Percentiles rank a stretch among this genome's conserved stretches.
These are phyloP conservation scores for Penaeus japonicus DNA, from an alignment of 1,140 invertebrate genomes.

Conservation along the genomic window DNA sequence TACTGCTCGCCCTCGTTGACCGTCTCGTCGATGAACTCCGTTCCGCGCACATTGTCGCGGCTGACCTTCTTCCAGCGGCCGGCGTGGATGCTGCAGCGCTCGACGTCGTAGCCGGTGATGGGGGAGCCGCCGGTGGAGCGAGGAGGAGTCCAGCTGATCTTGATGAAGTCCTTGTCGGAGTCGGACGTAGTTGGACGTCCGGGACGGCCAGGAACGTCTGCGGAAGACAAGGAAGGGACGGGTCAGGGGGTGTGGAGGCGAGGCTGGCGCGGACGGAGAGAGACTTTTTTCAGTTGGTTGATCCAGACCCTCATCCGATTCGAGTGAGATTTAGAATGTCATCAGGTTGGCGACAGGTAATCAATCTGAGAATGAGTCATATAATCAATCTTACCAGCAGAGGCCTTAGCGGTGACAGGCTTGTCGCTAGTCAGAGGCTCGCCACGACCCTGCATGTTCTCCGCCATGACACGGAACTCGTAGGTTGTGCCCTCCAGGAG, in stretches of 20 bases:
- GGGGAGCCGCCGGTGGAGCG: slow-evolving; percentile 92
- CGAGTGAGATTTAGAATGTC: neutral
- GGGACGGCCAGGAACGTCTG: slow-evolving; percentile 84
- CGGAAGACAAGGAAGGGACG: neutral
- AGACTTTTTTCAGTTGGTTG: slow-evolving; percentile 35
- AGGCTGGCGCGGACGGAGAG: neutral
- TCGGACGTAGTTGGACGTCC: slow-evolving; percentile 87
- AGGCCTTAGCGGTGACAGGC: slow-evolving; percentile 90
- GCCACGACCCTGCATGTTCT: slow-evolving; percentile 93
- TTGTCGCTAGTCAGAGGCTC: slow-evolving; percentile 87
- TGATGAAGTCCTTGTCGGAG: slow-evolving; percentile 91
- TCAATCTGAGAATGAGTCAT: neutral
- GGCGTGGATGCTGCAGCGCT: slow-evolving; percentile 89
- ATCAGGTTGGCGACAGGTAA: neutral
- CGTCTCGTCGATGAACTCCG: slow-evolving; percentile 87
- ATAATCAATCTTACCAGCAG: slow-evolving; percentile 75
- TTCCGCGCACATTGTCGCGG: slow-evolving; percentile 78
- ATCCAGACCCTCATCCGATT: slow-evolving; percentile 22
- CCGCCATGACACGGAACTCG: slow-evolving; percentile 91
- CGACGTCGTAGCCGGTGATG: slow-evolving; percentile 91
- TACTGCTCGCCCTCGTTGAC: slow-evolving; percentile 96
- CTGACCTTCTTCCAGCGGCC: slow-evolving; percentile 94
- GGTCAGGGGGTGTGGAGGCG: neutral
- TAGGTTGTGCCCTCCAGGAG: slow-evolving; percentile 91
- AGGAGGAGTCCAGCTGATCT: slow-evolving; percentile 87